Evolutionary conservation across 1,140 invertebrate species (phyloP), one percentile per base, ranked within the genome.

Genomic region (Bicyclus anynana): DNA sequence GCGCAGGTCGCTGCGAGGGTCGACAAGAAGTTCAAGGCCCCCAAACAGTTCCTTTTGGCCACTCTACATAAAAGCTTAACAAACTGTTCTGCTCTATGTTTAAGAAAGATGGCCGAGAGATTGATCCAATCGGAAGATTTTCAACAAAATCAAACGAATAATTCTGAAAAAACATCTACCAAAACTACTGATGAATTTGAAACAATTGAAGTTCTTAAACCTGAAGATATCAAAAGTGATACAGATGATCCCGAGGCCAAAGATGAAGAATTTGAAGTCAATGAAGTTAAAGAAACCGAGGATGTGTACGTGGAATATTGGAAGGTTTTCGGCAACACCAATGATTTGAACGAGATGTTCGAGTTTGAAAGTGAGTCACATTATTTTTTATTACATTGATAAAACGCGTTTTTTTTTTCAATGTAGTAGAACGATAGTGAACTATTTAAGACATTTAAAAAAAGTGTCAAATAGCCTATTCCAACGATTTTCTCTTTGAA

Each of bases 281-380:
- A 47, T 12, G 40, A 27, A 26, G 42, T 50, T 5, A 37, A 52
- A 27, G 26, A 49, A 18, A 27, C 59, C n/a, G 64, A 65, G 10
- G 29, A 37, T 7, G 50, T 53, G 7, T 48, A 57, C 47, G 23
- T 67, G 0, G 70, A 80, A 42, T 81, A 66, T 40, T 33, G 76
- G 2, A 84, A 84, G 54, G 66, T 86, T 4, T 86, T 84, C 29
- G 81, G 81, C 2, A 80, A 23, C 35, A 77, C 72, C 0, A 81
- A 80, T 35, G 80, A 86, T 17, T 56, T 87, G 13, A 84, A 84
- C 17, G 74, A 80, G 18, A 13, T 82, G 1, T 62, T 87, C 49
- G 81, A 87, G 61, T 54, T 62, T 37, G 81, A 87, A 58, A 49
- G 84, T 87, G 37, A 86, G 81, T 81, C 29, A 12, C 10, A n/a